Percentiles rank a stretch among this genome's conserved stretches.
These are phyloP conservation scores for Barypeithes pellucidus DNA, from an alignment of 2,888 invertebrate species.

Conservation along the genomic window DNA sequence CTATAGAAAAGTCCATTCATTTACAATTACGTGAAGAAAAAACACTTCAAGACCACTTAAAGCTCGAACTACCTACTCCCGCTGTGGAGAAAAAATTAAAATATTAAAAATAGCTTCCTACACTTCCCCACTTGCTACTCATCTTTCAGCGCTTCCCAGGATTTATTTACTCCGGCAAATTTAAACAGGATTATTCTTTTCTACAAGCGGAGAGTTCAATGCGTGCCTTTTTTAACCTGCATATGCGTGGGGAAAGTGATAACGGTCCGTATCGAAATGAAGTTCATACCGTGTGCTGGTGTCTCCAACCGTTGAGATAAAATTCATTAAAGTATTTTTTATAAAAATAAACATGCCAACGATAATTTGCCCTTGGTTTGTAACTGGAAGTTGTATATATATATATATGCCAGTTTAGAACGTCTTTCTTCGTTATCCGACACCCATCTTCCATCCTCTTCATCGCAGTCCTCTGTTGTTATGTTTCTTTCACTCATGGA, in stretches of 20 bases:
- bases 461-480: too few species aligned
- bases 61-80: slow-evolving; percentile 2
- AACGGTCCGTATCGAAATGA: too few species aligned
- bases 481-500: too few species aligned
- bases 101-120: slow-evolving; percentile 44
- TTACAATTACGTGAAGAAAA: background rate
- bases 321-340: too few species aligned
- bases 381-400: too few species aligned
- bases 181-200: slow-evolving; percentile 1
- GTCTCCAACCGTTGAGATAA: too few species aligned
- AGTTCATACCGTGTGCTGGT: too few species aligned
- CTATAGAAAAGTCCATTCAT: background rate
- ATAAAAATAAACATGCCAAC: too few species aligned
- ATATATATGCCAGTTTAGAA: too few species aligned
- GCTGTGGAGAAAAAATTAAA: slow-evolving; percentile 24
- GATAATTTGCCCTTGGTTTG: too few species aligned
- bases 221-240: background rate
- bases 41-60: slow-evolving; percentile 14
- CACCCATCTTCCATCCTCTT: too few species aligned
- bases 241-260: background rate
- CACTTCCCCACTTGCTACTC: slow-evolving; percentile 35
- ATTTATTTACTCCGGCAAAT: slow-evolving; percentile 43
- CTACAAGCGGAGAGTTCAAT: background rate
- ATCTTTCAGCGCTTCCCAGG: slow-evolving; percentile 32
- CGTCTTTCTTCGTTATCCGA: too few species aligned